Evolutionary conservation across 2,888 invertebrate genomes (phyloP).

Genomic region (Eupithecia abbreviata): DNA sequence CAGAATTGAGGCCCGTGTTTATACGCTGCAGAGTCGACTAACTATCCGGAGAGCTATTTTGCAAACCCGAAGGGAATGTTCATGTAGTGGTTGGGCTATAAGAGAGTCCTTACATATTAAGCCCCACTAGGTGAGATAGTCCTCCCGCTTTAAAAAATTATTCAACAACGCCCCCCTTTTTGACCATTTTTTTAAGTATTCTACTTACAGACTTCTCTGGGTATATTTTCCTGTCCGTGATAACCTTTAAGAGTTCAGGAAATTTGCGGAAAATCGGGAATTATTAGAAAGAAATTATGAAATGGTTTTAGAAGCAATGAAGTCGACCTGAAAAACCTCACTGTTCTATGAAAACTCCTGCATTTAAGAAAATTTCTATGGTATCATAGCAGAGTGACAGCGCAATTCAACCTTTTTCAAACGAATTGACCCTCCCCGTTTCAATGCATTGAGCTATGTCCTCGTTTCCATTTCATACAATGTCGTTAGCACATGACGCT

Average conservation of each 20-base stretch:
- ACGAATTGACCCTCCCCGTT: neutral
- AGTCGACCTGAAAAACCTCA: neutral
- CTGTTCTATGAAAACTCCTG: no score
- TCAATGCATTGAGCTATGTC: neutral
- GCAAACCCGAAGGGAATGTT: constrained; percentile 26
- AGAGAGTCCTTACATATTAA: constrained; percentile 6
- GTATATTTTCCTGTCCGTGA: neutral
- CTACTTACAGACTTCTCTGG: no score
- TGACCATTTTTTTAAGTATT: no score
- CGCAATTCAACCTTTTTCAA: neutral
- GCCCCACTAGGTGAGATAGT: no score
- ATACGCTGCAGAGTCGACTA: constrained; percentile 31
- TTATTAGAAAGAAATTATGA: neutral
- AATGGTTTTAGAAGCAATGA: neutral
- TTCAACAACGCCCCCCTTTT: no score
- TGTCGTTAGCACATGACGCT: neutral
- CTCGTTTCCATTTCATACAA: neutral
- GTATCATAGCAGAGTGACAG: neutral
- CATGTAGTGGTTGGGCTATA: constrained; percentile 5
- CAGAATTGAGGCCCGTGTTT: constrained; percentile 22
- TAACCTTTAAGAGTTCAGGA: neutral
- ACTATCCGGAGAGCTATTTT: constrained; percentile 39
- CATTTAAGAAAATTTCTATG: neutral
- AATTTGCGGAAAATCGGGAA: neutral
- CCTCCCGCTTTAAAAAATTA: no score